A percentile compares a stretch with the other conserved stretches of the same genome.
phyloP scores from a whole-genome alignment of 2,888 invertebrate species.

The Elegia similella region DNA sequence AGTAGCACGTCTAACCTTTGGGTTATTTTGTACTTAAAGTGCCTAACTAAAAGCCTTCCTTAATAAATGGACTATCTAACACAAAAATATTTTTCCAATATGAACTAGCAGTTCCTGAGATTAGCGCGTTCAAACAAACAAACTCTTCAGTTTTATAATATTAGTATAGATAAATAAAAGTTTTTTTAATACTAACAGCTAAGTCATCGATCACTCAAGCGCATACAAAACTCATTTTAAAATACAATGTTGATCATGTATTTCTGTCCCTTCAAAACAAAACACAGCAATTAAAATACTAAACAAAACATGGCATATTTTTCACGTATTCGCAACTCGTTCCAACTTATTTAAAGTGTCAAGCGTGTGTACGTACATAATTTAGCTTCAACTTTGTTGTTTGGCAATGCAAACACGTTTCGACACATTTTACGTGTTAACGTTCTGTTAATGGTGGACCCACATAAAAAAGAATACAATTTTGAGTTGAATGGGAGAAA shows the following conservation, averaged over 20 bases:
- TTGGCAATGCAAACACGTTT: neutral
- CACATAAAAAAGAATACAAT: neutral
- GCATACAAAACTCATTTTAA: neutral
- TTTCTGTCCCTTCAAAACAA: neutral
- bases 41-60: too few species aligned
- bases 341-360: neutral
- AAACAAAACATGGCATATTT: neutral
- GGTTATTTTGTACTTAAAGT: too few species aligned
- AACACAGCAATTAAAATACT: neutral
- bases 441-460: neutral
- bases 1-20: too few species aligned
- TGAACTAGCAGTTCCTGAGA: too few species aligned
- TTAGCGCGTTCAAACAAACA: too few species aligned
- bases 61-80: too few species aligned
- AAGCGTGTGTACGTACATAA: neutral
- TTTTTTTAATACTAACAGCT: too few species aligned
- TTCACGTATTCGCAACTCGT: neutral
- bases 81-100: too few species aligned
- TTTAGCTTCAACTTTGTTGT: neutral
- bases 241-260: neutral
- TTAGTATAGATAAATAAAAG: too few species aligned
- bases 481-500: too few species aligned
- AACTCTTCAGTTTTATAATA: too few species aligned
- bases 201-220: neutral
- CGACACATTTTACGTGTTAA: neutral